phyloP scores from a whole-genome alignment of 2,113 vertebrate species.

The Ondatra zibethicus region DNA sequence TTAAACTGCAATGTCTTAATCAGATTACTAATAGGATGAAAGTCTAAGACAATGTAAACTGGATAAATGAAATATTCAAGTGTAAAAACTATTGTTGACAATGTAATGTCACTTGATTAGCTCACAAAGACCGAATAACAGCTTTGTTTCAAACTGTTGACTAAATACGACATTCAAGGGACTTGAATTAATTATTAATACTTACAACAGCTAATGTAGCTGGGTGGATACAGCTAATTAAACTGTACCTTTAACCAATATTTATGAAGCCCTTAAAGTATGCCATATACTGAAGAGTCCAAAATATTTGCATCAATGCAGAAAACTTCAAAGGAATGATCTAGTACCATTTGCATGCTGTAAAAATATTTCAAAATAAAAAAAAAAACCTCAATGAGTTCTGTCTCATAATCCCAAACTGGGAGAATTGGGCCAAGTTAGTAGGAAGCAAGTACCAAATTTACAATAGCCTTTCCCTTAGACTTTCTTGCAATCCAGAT shows the following conservation, averaged over 20 bases:
- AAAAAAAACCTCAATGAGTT: background rate
- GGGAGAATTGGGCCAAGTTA: background rate
- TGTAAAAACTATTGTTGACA: too few species aligned
- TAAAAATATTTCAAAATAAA: background rate
- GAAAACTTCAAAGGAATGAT: constrained; percentile 27
- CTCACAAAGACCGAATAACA: too few species aligned
- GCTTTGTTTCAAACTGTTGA: too few species aligned
- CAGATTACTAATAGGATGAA: too few species aligned
- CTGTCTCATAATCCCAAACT: background rate
- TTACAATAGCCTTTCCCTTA: background rate
- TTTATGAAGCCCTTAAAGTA: background rate
- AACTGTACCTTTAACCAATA: background rate
- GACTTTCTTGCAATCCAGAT: fast-evolving
- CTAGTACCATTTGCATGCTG: background rate
- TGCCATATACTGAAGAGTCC: background rate
- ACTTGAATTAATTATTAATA: background rate
- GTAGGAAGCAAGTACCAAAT: background rate
- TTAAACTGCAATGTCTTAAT: too few species aligned
- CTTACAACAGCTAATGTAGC: background rate
- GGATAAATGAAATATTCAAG: too few species aligned
- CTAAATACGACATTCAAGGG: background rate
- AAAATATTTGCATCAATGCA: background rate
- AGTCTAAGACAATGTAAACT: too few species aligned
- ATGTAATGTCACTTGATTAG: too few species aligned
- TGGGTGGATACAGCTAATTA: background rate